These are phyloP conservation scores for Sminthurides aquaticus DNA, from an alignment of 2,888 invertebrate species.

Conservation along the genomic window DNA sequence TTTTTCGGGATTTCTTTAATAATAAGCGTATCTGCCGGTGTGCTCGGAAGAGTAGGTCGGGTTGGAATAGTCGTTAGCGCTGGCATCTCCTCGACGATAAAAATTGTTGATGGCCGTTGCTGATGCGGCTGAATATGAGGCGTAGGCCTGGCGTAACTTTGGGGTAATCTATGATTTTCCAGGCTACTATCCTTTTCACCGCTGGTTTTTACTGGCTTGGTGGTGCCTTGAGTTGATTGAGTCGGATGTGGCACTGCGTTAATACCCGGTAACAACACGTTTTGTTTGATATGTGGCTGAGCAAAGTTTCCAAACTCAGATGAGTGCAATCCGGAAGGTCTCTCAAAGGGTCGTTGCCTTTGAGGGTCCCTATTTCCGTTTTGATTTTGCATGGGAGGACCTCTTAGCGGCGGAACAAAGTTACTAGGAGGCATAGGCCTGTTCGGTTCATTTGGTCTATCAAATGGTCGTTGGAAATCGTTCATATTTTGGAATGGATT, in stretches of 20 bases:
- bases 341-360: conserved; percentile 31
- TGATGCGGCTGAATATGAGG: conserved; percentile 31
- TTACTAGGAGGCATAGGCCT: neutral
- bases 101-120: conserved; percentile 38
- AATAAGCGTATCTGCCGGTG: conserved; percentile 19
- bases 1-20: conserved; percentile 36
- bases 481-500: neutral
- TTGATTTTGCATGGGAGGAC: neutral
- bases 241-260: conserved; percentile 14
- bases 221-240: conserved; percentile 5
- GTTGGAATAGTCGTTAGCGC: conserved; percentile 20
- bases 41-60: neutral
- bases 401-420: conserved; percentile 6
- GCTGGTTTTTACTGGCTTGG: neutral
- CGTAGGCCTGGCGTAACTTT: conserved; percentile 20
- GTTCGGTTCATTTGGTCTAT: neutral
- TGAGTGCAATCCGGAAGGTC: conserved; percentile 11
- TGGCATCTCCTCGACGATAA: conserved; percentile 34
- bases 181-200: neutral
- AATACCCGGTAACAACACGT: conserved; percentile 13
- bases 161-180: conserved; percentile 11
- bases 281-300: conserved; percentile 18
- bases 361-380: neutral
- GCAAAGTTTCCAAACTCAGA: conserved; percentile 21
- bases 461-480: neutral